These are phyloP conservation scores for Agrotis segetum DNA, from an alignment of 2,888 invertebrate species.

Conservation along the genomic window DNA sequence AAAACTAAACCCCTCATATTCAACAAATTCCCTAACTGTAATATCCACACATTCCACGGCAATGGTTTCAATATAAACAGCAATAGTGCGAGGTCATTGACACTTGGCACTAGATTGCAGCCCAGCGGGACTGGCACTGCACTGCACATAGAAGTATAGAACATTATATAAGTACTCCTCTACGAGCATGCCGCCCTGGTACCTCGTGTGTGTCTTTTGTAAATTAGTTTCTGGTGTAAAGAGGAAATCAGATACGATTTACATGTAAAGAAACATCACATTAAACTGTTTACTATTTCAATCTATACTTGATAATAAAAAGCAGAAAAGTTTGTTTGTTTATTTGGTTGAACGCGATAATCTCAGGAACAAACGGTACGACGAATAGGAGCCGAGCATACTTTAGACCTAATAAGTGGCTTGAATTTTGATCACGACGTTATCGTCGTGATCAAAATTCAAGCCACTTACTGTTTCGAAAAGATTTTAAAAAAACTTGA, in stretches of 20 bases:
- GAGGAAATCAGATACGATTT: slow-evolving; percentile 1
- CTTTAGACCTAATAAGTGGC: too few relatives aligned
- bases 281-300: too few relatives aligned
- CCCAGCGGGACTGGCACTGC: slow-evolving; percentile 64
- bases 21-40: slow-evolving; percentile 35
- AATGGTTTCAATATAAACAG: slow-evolving; percentile 58
- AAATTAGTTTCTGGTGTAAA: slow-evolving; percentile 41
- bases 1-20: slow-evolving; percentile 14
- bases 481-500: too few relatives aligned
- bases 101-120: slow-evolving; percentile 68
- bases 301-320: too few relatives aligned
- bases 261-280: neutral
- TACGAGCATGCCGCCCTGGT: slow-evolving; percentile 40
- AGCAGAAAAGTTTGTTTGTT: too few relatives aligned
- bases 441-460: too few relatives aligned
- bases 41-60: slow-evolving; percentile 39
- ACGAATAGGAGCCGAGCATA: too few relatives aligned
- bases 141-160: slow-evolving; percentile 53
- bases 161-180: slow-evolving; percentile 52
- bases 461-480: too few relatives aligned
- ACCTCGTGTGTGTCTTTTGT: slow-evolving; percentile 36
- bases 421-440: too few relatives aligned
- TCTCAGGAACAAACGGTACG: too few relatives aligned
- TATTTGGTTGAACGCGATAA: too few relatives aligned
- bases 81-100: slow-evolving; percentile 62